Evolutionary conservation across 2,888 invertebrate genomes (phyloP).

Genomic region (Hetaerina titia): DNA sequence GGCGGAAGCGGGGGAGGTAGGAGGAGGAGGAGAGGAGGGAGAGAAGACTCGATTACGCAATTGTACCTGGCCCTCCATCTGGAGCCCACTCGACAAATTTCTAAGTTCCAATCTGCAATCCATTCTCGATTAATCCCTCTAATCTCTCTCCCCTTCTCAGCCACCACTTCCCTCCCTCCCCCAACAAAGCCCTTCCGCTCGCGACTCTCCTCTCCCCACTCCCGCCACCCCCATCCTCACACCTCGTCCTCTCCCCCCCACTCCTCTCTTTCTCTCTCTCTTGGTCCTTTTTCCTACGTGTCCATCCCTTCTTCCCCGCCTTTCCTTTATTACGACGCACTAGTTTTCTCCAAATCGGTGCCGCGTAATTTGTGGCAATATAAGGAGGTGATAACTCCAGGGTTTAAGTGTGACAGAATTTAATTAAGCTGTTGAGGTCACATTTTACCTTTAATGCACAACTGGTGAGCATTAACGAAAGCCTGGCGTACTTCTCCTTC

Average conservation of each 20-base stretch:
- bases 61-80: conserved; percentile 3
- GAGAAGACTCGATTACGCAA: conserved; percentile 1
- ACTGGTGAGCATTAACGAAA: too few relatives aligned
- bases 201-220: not conserved
- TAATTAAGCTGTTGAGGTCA: too few relatives aligned
- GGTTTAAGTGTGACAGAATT: too few relatives aligned
- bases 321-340: too few relatives aligned
- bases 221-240: not conserved
- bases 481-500: too few relatives aligned
- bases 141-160: not conserved
- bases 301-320: too few relatives aligned
- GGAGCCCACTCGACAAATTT: conserved; percentile 40
- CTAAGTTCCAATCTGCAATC: conserved; percentile 30
- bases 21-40: not conserved
- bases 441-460: too few relatives aligned
- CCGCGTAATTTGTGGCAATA: too few relatives aligned
- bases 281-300: not conserved
- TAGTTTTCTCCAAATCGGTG: too few relatives aligned
- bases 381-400: too few relatives aligned
- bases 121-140: conserved; percentile 46
- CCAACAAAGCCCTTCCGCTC: not conserved
- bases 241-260: not conserved
- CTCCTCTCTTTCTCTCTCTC: not conserved
- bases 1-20: not conserved
- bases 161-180: not conserved